Evolutionary conservation across 1,140 invertebrate species (phyloP).

Genomic region (Sarcophaga bullata): DNA sequence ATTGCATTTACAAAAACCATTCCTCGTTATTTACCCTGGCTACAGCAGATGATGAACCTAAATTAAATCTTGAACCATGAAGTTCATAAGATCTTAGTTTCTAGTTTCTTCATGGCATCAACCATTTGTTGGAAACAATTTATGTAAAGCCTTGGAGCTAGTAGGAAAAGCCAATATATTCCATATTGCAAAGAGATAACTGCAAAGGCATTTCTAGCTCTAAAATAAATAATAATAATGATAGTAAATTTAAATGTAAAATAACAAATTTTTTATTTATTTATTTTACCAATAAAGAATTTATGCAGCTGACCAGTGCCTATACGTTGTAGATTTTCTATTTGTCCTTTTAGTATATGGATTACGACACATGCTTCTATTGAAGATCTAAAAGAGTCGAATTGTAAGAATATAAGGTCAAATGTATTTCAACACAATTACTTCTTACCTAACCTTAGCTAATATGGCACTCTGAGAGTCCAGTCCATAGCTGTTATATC

Average conservation of each 20-base stretch:
- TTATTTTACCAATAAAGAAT: constrained; percentile 65
- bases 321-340: constrained; percentile 66
- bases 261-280: background rate
- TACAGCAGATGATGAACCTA: constrained; percentile 81
- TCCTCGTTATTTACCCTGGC: constrained; percentile 68
- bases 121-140: constrained; percentile 70
- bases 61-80: constrained; percentile 82
- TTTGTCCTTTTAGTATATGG: constrained; percentile 69
- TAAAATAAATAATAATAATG: constrained; percentile 56
- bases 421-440: background rate
- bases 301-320: constrained; percentile 59
- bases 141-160: constrained; percentile 70
- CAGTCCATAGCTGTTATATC: constrained; percentile 65
- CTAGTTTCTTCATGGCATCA: constrained; percentile 73
- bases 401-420: constrained; percentile 8
- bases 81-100: constrained; percentile 79
- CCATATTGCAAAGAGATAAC: constrained; percentile 77
- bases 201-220: constrained; percentile 85
- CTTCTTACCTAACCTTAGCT: constrained; percentile 59
- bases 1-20: background rate
- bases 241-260: background rate
- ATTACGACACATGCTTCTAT: constrained; percentile 72
- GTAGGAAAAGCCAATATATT: constrained; percentile 88
- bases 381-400: constrained; percentile 58
- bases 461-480: constrained; percentile 64